These are phyloP conservation scores for Acleris literana DNA, from an alignment of 2,888 invertebrate genomes.

Conservation along the genomic window DNA sequence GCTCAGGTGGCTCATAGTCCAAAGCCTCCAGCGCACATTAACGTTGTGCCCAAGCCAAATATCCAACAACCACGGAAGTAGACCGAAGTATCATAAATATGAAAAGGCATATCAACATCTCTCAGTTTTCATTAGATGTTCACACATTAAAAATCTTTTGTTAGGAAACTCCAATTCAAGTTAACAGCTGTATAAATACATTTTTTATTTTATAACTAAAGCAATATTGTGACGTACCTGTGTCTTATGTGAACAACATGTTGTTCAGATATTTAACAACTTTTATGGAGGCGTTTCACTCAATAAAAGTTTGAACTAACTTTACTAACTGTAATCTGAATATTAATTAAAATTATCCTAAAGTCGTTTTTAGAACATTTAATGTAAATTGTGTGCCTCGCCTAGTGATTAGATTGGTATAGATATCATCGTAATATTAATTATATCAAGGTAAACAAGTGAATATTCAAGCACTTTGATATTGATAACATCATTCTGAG, in stretches of 20 bases:
- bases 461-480: background rate
- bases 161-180: background rate
- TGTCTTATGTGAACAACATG: background rate
- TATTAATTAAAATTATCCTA: background rate
- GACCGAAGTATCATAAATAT: constrained; percentile 47
- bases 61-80: constrained; percentile 96
- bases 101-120: constrained; percentile 46
- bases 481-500: background rate
- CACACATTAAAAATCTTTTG: background rate
- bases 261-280: background rate
- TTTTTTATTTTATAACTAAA: constrained; percentile 6
- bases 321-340: background rate
- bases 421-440: constrained; percentile 21
- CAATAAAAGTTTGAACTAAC: background rate
- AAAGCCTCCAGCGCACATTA: constrained; percentile 87
- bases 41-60: constrained; percentile 85
- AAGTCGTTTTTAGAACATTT: constrained; percentile 34
- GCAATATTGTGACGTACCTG: background rate
- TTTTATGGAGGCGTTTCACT: background rate
- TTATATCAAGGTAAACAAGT: background rate
- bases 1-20: constrained; percentile 93
- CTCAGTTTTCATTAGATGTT: constrained; percentile 35
- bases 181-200: constrained; percentile 19
- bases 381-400: constrained; percentile 39
- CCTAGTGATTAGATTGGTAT: constrained; percentile 56